Base-by-base conservation (phyloP, 2,113 vertebrate species). In the Hucho hucho region DNA sequence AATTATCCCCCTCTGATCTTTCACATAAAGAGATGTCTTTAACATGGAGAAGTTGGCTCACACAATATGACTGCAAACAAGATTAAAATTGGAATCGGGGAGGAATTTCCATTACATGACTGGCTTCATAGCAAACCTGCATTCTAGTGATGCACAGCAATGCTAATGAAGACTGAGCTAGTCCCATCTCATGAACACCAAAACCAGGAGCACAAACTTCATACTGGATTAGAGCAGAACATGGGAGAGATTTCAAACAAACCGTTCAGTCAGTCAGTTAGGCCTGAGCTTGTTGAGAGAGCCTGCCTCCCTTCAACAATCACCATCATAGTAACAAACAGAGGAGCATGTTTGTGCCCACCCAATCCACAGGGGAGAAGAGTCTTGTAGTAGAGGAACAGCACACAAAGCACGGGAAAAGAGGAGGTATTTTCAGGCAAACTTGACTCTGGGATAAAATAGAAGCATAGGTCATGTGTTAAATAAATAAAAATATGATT, bases 1-100 rank as follows among this genome's bases (percentile, higher is more conserved):
- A 91, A 92, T 92, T 92, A 92, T 91, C 87, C 87, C 83, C 87
- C 87, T 89, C 90, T 89, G 89, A 93, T 91, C 91, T 87, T 86
- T 89, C 87, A 82, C 85, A 89, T 91, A 89, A 87, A 92, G 84
- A 90, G 86, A 91, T 81, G 87, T 89, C 88, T 90, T 88, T 87
- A 85, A 93, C 89, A 90, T 82, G 75, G 87, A 88, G 88, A 88
- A 90, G 85, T 85, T 76, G 84, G 76, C 87, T 85, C 78, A 82
- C 86, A 92, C 92, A 91, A 90, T 91, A 89, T 85, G 87, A 91
- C 89, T 84, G 86, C 89, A 92, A 91, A 93, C 90, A 92, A 89
- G 88, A 91, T 87, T 92, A 78, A 90, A 91, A 92, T 89, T 89
- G 86, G 84, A 92, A 90, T 89, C 89, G 87, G 86, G 86, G 85